phyloP scores from a whole-genome alignment of 2,113 vertebrate species.

The Pitta sordida region DNA sequence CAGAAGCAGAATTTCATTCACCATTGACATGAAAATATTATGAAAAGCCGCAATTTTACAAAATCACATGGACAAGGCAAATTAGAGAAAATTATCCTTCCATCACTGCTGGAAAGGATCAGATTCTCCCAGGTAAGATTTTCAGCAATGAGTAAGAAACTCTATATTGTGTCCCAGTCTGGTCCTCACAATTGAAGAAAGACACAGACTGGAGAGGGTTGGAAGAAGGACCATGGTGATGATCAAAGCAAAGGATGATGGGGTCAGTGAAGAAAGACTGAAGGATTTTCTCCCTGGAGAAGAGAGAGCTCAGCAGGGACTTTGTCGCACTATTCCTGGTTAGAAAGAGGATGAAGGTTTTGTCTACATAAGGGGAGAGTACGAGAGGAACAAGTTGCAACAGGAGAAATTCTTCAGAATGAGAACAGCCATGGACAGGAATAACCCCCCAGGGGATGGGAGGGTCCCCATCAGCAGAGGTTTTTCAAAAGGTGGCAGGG shows the following conservation, averaged over 20 bases:
- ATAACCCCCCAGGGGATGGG: not conserved
- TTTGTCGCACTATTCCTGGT: not conserved
- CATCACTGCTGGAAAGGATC: not conserved
- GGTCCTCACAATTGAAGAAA: not conserved
- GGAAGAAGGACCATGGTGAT: not conserved
- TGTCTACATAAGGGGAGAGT: not conserved
- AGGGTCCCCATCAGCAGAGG: not conserved
- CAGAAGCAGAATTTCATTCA: not conserved
- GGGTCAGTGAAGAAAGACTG: not conserved
- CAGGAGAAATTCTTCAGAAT: not conserved
- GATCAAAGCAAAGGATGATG: not conserved
- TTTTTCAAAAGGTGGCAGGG: not conserved
- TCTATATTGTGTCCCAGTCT: not conserved
- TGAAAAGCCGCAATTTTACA: not conserved
- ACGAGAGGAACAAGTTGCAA: not conserved
- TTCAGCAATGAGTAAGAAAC: not conserved
- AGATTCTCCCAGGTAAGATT: not conserved
- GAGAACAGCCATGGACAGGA: not conserved
- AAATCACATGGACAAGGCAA: not conserved
- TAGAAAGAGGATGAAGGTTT: not conserved
- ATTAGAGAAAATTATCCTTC: not conserved
- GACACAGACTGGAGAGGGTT: not conserved
- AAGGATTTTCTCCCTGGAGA: not conserved
- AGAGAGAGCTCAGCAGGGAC: accelerated
- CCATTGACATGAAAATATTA: not conserved